phyloP scores from a whole-genome alignment of 1,140 invertebrate species.

The Himalopsyche phryganea region DNA sequence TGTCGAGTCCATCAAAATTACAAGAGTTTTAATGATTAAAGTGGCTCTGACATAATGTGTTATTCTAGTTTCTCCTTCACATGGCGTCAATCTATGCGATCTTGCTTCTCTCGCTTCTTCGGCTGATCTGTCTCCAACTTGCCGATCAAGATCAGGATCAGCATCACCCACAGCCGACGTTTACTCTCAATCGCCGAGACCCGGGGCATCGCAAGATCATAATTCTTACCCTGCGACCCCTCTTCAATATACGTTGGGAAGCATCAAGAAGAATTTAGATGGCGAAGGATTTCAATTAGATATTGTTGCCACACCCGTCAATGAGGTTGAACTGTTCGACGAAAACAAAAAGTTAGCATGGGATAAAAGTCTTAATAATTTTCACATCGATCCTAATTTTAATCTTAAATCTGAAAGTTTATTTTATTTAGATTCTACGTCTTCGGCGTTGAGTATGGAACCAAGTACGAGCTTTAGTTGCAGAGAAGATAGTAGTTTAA shows the following conservation, averaged over 20 bases:
- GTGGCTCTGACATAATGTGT: too few relatives aligned
- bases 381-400: constrained; percentile 22
- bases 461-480: constrained; percentile 15
- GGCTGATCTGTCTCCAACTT: constrained; percentile 10
- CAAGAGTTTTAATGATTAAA: too few relatives aligned
- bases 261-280: constrained; percentile 26
- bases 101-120: constrained; percentile 13
- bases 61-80: constrained; percentile 20
- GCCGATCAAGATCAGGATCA: constrained; percentile 16
- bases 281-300: constrained; percentile 30
- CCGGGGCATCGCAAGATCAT: constrained; percentile 19
- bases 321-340: not conserved
- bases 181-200: constrained; percentile 13
- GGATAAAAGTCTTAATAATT: constrained; percentile 18
- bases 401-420: constrained; percentile 28
- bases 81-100: constrained; percentile 20
- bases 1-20: too few relatives aligned
- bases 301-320: constrained; percentile 26
- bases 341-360: constrained; percentile 14
- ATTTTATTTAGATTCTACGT: constrained; percentile 21
- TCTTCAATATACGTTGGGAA: constrained; percentile 30
- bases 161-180: constrained; percentile 8
- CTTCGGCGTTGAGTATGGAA: constrained; percentile 7
- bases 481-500: constrained; percentile 17
- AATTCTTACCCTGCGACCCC: constrained; percentile 6